These are phyloP conservation scores for Pogonomyrmex barbatus DNA, from an alignment of 1,140 invertebrate genomes.

Conservation along the genomic window DNA sequence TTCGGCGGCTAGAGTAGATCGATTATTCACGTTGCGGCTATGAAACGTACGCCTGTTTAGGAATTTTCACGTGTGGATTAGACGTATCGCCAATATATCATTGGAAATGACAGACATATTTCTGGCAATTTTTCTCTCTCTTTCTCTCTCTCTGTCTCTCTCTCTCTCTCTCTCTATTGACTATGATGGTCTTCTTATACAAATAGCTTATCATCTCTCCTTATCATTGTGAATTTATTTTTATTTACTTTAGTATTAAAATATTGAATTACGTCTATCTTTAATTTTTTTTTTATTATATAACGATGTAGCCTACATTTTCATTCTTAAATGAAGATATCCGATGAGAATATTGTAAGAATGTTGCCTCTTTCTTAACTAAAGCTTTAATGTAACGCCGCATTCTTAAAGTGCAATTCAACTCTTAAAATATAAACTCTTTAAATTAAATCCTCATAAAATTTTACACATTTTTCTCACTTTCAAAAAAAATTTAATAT, in stretches of 20 bases:
- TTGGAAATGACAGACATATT: not conserved
- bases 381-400: not conserved
- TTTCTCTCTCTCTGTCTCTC: not conserved
- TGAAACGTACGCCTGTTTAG: not conserved
- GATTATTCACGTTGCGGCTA: conserved; percentile 14
- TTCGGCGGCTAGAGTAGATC: conserved; percentile 16
- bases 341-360: not conserved
- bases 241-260: not conserved
- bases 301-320: not conserved
- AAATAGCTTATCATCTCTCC: not conserved
- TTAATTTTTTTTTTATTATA: not conserved
- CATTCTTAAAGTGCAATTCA: not conserved
- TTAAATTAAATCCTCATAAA: not conserved
- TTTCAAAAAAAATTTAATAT: not conserved
- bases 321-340: not conserved
- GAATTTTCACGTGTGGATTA: not conserved
- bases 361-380: not conserved
- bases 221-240: not conserved
- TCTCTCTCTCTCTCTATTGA: not conserved
- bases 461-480: not conserved
- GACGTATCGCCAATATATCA: not conserved
- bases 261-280: not conserved
- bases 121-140: not conserved
- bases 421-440: not conserved
- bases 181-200: not conserved